Evolutionary conservation across 2,888 invertebrate species (phyloP).

Genomic region (Labia minor): DNA sequence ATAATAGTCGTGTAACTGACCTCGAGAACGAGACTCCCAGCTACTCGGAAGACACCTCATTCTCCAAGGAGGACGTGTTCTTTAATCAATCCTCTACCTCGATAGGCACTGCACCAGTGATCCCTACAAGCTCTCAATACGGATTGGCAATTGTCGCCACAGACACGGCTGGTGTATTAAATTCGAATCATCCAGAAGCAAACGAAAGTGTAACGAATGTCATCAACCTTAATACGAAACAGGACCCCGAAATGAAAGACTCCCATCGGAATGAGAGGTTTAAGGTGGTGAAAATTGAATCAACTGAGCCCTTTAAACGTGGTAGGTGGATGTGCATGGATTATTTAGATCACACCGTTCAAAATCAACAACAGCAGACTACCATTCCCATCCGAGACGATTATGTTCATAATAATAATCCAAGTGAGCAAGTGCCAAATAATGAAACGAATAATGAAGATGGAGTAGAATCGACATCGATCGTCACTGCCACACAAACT

Average conservation of each 20-base stretch:
- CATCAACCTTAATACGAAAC: constrained; percentile 44
- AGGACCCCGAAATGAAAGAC: constrained; percentile 48
- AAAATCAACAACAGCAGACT: constrained; percentile 33
- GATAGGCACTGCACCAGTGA: constrained; percentile 67
- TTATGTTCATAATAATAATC: background rate
- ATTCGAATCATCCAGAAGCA: background rate
- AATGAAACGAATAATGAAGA: constrained; percentile 23
- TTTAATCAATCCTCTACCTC: constrained; percentile 64
- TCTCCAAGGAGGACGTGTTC: constrained; percentile 72
- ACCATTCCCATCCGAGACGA: background rate
- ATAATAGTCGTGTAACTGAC: constrained; percentile 74
- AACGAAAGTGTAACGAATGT: background rate
- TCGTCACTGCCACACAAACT: constrained; percentile 23
- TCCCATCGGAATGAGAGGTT: constrained; percentile 67
- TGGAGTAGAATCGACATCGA: constrained; percentile 23
- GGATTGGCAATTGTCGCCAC: constrained; percentile 68
- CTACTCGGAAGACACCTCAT: constrained; percentile 66
- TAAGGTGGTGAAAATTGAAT: constrained; percentile 91
- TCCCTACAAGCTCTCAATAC: constrained; percentile 72
- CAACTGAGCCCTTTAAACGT: constrained; percentile 83
- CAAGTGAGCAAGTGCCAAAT: constrained; percentile 17
- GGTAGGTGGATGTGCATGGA: constrained; percentile 94
- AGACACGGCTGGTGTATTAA: constrained; percentile 31
- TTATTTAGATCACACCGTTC: constrained; percentile 72
- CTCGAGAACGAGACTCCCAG: constrained; percentile 73